Base-by-base conservation (phyloP, 2,797 vertebrate genomes). In the Tragopan temminckii region DNA sequence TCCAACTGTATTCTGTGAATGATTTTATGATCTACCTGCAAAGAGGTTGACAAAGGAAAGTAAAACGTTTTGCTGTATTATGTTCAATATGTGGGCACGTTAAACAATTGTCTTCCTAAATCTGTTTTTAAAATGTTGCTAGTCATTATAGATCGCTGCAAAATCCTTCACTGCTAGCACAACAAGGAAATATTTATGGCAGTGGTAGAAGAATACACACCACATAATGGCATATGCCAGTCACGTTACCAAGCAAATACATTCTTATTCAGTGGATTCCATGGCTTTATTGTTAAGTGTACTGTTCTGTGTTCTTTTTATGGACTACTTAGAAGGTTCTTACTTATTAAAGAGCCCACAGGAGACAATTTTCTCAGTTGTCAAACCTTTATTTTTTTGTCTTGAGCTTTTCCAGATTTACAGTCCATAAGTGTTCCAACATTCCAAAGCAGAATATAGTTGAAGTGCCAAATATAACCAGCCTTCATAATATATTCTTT, bases 1-100 rank as follows among this genome's bases (percentile, higher is more conserved):
- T 36, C 11, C 57, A 63, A 7, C 13, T 38, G 58, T 76, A 36
- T 59, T 70, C 36, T 5, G 6, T 57, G 24, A 68, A 58, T 48
- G 15, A 83, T 36, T 82, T 70, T 58, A 46, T 48, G 24, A 42
- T 40, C 15, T 64, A 35, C 25, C 23, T 10, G 7, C 24, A 36
- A 83, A 85, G 80, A 77, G 4, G 4, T 5, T 61, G 43, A 48
- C 2, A 36, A 74, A 76, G 5, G 6, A 25, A 80, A 83, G 36
- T 16, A 21, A 0, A 0, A 35, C 5, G 45, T 83, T 42, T 48
- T 5, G 24, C 25, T 72, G 4, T 74, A 8, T 43, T 52, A 40
- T 15, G 11, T 38, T 76, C 11, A 66, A 2, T 57, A 70, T 74
- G 42, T 29, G 23, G 29, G 69, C 2, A 0, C 24, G 16, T 58